Conservation (phyloP, 2,888 invertebrate genomes). For the Heliconius cydno region DNA sequence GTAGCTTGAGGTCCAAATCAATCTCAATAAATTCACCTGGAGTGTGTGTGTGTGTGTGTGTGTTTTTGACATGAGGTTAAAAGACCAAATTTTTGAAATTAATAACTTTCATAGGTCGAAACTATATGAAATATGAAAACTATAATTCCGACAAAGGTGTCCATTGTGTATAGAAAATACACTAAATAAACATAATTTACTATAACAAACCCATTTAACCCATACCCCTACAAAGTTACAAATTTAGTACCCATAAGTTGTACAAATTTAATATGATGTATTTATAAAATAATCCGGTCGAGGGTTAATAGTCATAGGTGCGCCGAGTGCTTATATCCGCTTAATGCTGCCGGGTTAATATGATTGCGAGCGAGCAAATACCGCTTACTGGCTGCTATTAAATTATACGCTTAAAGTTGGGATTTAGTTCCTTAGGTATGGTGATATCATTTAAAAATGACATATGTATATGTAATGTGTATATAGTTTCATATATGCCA, state of each 20-base stretch:
- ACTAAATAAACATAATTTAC: neutral
- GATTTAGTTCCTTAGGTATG: constrained; percentile 28
- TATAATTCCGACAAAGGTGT: neutral
- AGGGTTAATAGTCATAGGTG: constrained; percentile 41
- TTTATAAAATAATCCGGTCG: constrained; percentile 43
- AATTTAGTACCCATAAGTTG: constrained; percentile 36
- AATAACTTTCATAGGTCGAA: neutral
- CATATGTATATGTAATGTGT: neutral
- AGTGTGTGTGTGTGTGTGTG: too few relatives aligned
- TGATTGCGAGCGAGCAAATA: constrained; percentile 44
- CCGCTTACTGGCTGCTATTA: constrained; percentile 42
- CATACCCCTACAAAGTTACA: neutral
- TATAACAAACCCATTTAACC: constrained; percentile 16
- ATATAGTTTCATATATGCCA: too few relatives aligned
- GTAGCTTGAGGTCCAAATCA: too few relatives aligned
- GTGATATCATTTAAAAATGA: constrained; percentile 8
- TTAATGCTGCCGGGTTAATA: constrained; percentile 45
- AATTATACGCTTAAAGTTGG: constrained; percentile 39
- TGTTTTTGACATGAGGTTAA: too few relatives aligned
- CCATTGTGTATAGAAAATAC: neutral
- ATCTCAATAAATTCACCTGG: too few relatives aligned
- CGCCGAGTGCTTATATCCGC: constrained; percentile 46
- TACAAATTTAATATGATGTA: constrained; percentile 42
- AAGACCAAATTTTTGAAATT: too few relatives aligned
- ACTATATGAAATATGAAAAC: neutral